Percentiles rank a stretch among this genome's conserved stretches.
Evolutionary conservation across 2,113 vertebrate genomes (phyloP).

Genomic region (Vulpes vulpes): DNA sequence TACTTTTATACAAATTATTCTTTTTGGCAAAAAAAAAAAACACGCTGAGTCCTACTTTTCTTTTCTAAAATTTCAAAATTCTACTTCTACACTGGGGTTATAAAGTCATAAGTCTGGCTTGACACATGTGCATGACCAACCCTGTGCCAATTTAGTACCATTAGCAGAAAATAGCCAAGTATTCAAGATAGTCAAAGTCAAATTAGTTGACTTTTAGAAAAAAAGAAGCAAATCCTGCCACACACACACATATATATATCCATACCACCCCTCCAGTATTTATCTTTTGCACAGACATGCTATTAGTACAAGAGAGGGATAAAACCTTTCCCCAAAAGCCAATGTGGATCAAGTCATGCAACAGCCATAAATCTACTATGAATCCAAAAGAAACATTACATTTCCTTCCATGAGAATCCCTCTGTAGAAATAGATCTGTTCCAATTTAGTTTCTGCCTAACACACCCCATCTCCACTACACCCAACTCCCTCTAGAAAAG

Average conservation of each 20-base stretch:
- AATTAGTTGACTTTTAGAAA: neutral
- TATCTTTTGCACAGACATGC: neutral
- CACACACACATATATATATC: neutral
- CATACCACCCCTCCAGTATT: slow-evolving; percentile 10
- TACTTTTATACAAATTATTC: neutral
- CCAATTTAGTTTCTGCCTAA: neutral
- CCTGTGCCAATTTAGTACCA: neutral
- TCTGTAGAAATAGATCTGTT: neutral
- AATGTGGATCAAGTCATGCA: slow-evolving; percentile 33
- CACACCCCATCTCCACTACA: neutral
- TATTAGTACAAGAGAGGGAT: neutral
- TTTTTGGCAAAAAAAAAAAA: neutral
- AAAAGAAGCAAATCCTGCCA: neutral
- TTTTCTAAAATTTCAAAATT: slow-evolving; percentile 24
- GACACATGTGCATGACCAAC: neutral
- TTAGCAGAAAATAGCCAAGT: slow-evolving; percentile 1
- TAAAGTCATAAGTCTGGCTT: neutral
- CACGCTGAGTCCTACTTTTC: neutral
- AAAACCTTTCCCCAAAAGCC: slow-evolving; percentile 4
- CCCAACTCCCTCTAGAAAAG: neutral
- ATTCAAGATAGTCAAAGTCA: slow-evolving; percentile 19
- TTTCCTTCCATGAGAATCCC: slow-evolving; percentile 25
- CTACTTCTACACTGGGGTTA: neutral
- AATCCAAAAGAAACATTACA: slow-evolving; percentile 44
- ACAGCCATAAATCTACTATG: slow-evolving; percentile 9